phyloP scores from a whole-genome alignment of 2,888 invertebrate genomes.

The Rhamphomyia laevipes region DNA sequence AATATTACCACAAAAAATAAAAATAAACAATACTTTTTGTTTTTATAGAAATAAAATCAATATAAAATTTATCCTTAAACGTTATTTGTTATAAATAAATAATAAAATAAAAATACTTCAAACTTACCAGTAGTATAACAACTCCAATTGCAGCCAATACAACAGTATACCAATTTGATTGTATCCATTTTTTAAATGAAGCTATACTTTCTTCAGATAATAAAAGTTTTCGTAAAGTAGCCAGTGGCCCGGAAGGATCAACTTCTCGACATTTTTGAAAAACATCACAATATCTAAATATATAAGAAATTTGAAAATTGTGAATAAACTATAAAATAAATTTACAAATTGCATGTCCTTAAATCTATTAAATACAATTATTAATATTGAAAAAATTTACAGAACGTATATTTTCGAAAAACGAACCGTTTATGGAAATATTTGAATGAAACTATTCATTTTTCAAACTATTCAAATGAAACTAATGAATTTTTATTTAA shows the following conservation, averaged over 20 bases:
- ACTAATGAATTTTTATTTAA: no score
- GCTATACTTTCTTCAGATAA: slow-evolving; percentile 84
- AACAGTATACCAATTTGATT: slow-evolving; percentile 85
- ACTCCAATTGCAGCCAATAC: slow-evolving; percentile 61
- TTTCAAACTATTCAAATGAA: no score
- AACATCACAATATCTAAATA: slow-evolving; percentile 49
- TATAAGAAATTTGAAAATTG: background rate
- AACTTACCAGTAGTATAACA: slow-evolving; percentile 69
- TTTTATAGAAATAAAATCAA: no score
- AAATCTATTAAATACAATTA: no score
- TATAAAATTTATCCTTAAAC: no score
- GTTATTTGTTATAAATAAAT: background rate
- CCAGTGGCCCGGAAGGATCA: slow-evolving; percentile 85
- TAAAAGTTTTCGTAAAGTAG: slow-evolving; percentile 73
- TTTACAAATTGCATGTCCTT: no score
- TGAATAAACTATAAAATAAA: no score
- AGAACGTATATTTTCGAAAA: no score
- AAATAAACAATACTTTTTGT: background rate
- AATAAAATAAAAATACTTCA: background rate
- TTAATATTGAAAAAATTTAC: no score
- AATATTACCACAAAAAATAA: background rate
- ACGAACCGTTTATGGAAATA: no score
- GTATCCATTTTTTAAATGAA: slow-evolving; percentile 75
- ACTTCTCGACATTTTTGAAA: slow-evolving; percentile 76
- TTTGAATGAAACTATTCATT: no score